phyloP scores from a whole-genome alignment of 2,888 invertebrate genomes.

The Deroplatys truncata region DNA sequence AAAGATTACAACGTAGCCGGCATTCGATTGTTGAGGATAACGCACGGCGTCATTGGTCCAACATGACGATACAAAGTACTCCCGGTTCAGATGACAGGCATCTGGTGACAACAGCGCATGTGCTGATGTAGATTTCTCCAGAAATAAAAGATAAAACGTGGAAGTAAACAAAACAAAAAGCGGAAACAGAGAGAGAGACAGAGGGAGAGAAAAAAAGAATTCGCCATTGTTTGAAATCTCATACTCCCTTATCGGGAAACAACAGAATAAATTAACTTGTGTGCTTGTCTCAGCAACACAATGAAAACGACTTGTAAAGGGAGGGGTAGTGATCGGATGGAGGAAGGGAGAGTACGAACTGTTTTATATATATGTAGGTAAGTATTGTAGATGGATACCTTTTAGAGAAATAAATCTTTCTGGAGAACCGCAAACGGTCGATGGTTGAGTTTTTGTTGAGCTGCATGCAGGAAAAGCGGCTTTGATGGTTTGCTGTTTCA shows the following conservation, averaged over 20 bases:
- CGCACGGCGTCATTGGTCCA: background rate
- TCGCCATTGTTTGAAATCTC: constrained; percentile 24
- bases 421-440: background rate
- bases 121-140: background rate
- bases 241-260: constrained; percentile 25
- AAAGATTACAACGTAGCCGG: background rate
- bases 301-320: background rate
- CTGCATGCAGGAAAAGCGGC: background rate
- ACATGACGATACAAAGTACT: background rate
- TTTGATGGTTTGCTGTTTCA: background rate
- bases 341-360: background rate
- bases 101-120: background rate
- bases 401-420: constrained; percentile 14
- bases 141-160: background rate
- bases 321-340: background rate
- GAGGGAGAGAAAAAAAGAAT: constrained; percentile 8
- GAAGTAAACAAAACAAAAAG: background rate
- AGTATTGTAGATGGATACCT: constrained; percentile 7
- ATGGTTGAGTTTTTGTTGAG: background rate
- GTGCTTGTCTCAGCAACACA: background rate
- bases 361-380: constrained; percentile 7
- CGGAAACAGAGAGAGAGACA: background rate
- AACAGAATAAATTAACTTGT: constrained; percentile 22
- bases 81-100: background rate
- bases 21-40: background rate